These are phyloP conservation scores for Uropsilus gracilis DNA, from an alignment of 2,113 vertebrate species.

Conservation along the genomic window DNA sequence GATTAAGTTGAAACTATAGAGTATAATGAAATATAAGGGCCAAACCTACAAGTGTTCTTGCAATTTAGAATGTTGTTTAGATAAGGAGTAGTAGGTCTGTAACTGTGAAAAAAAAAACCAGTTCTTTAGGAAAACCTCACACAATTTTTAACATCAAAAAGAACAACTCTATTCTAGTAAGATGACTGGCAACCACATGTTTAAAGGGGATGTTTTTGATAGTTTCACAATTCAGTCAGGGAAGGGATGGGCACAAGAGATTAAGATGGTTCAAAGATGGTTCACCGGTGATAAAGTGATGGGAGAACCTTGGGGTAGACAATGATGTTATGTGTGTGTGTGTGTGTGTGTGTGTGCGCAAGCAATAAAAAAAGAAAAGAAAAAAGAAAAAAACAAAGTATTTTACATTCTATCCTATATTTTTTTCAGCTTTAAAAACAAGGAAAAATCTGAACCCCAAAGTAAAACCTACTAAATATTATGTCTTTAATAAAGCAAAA, in stretches of 20 bases:
- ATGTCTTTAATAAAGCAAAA: constrained; percentile 34
- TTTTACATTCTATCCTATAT: constrained; percentile 31
- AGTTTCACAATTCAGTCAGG: no score
- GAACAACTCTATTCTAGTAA: background rate
- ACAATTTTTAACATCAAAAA: constrained; percentile 21
- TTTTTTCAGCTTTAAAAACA: constrained; percentile 40
- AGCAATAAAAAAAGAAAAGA: no score
- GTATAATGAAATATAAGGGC: constrained; percentile 28
- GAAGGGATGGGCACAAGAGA: no score
- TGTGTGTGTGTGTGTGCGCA: no score
- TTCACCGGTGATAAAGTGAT: no score
- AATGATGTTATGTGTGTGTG: no score
- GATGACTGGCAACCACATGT: background rate
- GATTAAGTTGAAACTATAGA: background rate
- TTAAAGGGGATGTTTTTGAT: background rate
- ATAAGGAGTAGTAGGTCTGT: background rate
- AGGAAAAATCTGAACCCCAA: background rate
- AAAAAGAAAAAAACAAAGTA: no score
- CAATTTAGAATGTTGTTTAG: constrained; percentile 30
- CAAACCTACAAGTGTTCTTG: background rate
- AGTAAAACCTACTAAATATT: constrained; percentile 36
- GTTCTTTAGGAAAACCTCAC: background rate
- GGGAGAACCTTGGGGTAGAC: no score
- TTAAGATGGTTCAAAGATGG: no score
- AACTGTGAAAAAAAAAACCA: background rate